Evolutionary conservation across 2,888 invertebrate species (phyloP).

Genomic region (Pyrgus malvae): DNA sequence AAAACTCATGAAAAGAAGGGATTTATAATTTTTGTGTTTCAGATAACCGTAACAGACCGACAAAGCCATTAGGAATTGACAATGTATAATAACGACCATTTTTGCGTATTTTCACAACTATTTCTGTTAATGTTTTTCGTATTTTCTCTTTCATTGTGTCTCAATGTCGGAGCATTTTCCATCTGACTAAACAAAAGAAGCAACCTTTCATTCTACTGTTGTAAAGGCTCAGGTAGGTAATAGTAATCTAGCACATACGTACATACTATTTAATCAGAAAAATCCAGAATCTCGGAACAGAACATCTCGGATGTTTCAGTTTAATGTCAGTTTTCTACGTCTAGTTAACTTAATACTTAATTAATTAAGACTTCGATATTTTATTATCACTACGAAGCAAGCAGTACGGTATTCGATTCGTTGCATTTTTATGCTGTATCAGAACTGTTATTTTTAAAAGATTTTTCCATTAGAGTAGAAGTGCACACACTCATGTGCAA

Average conservation of each 20-base stretch:
- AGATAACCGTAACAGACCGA: conserved; percentile 46
- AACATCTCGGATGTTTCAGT: too few species aligned
- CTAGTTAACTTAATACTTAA: too few species aligned
- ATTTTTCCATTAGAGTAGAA: too few species aligned
- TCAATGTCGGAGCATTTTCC: conserved; percentile 53
- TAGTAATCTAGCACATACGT: conserved; percentile 2
- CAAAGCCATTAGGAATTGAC: conserved; percentile 17
- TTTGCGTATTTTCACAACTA: conserved; percentile 27
- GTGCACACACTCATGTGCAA: too few species aligned
- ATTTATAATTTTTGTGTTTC: conserved; percentile 70
- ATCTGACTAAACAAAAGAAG: background rate
- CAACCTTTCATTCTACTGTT: background rate
- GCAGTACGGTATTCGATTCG: too few species aligned
- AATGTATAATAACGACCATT: conserved; percentile 26
- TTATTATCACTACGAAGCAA: too few species aligned
- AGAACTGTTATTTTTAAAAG: too few species aligned
- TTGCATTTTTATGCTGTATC: too few species aligned
- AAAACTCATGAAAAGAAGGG: conserved; percentile 33
- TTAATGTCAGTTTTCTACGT: too few species aligned
- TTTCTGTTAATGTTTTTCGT: conserved; percentile 29
- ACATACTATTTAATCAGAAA: too few species aligned
- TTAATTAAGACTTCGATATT: too few species aligned
- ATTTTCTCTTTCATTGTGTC: conserved; percentile 39
- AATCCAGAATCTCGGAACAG: too few species aligned
- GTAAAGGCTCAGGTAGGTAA: background rate